Evolutionary conservation across 2,888 invertebrate species (phyloP), one percentile per base, ranked within the genome.

Genomic region (Megaustenia siamemsis): DNA sequence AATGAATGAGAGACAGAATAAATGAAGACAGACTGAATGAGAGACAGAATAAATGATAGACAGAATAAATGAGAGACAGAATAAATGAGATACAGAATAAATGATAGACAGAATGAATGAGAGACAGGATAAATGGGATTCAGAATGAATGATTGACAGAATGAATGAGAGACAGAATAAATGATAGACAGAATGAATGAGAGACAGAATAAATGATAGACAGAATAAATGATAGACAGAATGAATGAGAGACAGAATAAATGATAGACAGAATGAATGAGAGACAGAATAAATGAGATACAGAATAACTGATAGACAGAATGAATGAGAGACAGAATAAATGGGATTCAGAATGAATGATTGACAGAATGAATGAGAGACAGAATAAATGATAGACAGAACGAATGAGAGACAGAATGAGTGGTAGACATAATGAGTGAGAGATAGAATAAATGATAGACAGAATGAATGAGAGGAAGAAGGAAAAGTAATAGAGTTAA

Each of bases 141-240:
- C 53, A 73, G 53, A 71, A 60, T 35, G 53, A 73, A 38, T 56
- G 71, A 69, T 35, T 21, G 66, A 68, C n/a, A 49, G 40, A n/a
- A 32, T 38, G 66, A 66, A 10, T 0, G 63, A 63, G 66, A 32
- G 78, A 32, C 21, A 32, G 78, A 10, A 38, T 28, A 40, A 79
- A 32, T 10, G 66, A 79, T 24, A 79, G 66, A 21, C 38, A 18
- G 32, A 12, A 73, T 24, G 2, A 43, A 28, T 40, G 75, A 45
- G 43, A 75, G 75, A 75, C 18, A 45, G 75, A 75, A n/a, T n/a
- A 35, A 75, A 24, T 21, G 56, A 56, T 8, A 56, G 15, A 21
- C 3, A 56, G 56, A 56, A 24, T 4, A 21, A 24, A 21, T 21
- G 56, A 60, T n/a, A 28, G 60, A 60, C 28, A 76, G 76, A 76